Conservation (phyloP, 1,140 invertebrate species). For the Heliconius hewitsoni region DNA sequence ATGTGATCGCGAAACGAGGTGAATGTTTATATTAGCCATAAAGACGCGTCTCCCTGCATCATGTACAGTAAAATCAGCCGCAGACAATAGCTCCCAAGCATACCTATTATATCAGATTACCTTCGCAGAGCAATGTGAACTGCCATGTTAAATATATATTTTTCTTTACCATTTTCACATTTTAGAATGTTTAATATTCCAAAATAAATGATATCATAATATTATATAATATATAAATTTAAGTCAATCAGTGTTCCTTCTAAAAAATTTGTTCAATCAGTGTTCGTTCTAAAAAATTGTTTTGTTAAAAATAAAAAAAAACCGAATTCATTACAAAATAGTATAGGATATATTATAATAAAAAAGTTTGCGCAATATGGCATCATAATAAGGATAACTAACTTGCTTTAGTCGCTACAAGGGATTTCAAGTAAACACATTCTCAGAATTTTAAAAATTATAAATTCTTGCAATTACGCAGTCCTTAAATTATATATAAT, state of each 20-base stretch:
- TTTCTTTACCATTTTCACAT: not conserved
- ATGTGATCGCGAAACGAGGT: not conserved
- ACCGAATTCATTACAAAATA: not conserved
- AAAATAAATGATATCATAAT: too few relatives aligned
- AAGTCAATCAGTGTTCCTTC: too few relatives aligned
- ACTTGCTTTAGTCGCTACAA: not conserved
- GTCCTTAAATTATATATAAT: not conserved
- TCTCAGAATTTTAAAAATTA: slow-evolving; percentile 9
- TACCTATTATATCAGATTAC: slow-evolving; percentile 6
- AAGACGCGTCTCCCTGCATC: slow-evolving; percentile 2
- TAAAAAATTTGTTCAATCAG: too few relatives aligned
- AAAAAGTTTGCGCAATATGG: slow-evolving; percentile 23
- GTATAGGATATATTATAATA: not conserved
- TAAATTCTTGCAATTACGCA: slow-evolving; percentile 25
- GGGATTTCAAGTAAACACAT: not conserved
- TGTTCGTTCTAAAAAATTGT: too few relatives aligned
- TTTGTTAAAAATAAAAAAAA: not conserved
- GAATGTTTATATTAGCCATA: slow-evolving; percentile 9
- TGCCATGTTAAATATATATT: not conserved
- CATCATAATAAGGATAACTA: slow-evolving; percentile 37
- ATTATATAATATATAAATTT: too few relatives aligned
- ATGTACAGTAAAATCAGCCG: slow-evolving; percentile 8
- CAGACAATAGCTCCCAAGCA: slow-evolving; percentile 4
- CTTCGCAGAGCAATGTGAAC: not conserved
- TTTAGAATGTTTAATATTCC: too few relatives aligned